Percentiles rank a stretch among this genome's conserved stretches.
Conservation (phyloP, 2,888 invertebrate genomes). For the Latrodectus elegans region DNA sequence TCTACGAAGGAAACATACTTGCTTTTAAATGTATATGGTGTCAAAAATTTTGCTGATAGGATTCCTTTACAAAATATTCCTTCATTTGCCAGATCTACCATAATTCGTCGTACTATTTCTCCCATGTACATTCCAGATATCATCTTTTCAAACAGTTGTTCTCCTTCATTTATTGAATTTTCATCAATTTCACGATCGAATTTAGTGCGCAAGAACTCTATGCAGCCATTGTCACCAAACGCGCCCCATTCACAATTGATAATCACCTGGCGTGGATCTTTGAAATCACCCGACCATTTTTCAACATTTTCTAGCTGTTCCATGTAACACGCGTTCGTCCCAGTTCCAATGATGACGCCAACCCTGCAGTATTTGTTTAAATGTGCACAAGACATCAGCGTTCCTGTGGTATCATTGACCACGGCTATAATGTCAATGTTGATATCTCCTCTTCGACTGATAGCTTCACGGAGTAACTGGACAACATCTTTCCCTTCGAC, state of each 20-base stretch:
- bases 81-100: constrained; percentile 84
- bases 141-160: constrained; percentile 96
- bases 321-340: constrained; percentile 66
- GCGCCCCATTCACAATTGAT: constrained; percentile 99
- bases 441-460: constrained; percentile 84
- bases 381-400: constrained; percentile 98
- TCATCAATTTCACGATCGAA: constrained; percentile 86
- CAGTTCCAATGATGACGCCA: constrained; percentile 90
- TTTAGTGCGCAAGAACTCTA: constrained; percentile 88
- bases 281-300: constrained; percentile 81
- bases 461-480: constrained; percentile 89
- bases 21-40: constrained; percentile 90
- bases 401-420: constrained; percentile 97
- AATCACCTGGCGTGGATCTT: constrained; percentile 79
- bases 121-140: constrained; percentile 99
- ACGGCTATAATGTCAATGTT: constrained; percentile 94
- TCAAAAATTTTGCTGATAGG: constrained; percentile 85
- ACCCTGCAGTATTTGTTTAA: constrained; percentile 93
- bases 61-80: constrained; percentile 86
- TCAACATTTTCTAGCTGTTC: constrained; percentile 80
- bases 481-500: constrained; percentile 94
- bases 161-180: constrained; percentile 84
- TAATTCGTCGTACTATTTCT: constrained; percentile 89
- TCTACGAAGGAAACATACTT: constrained; percentile 99
- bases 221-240: constrained; percentile 91